Evolutionary conservation across 2,888 invertebrate genomes (phyloP), one percentile per base, ranked within the genome.

Genomic region (Epiblema foenella): DNA sequence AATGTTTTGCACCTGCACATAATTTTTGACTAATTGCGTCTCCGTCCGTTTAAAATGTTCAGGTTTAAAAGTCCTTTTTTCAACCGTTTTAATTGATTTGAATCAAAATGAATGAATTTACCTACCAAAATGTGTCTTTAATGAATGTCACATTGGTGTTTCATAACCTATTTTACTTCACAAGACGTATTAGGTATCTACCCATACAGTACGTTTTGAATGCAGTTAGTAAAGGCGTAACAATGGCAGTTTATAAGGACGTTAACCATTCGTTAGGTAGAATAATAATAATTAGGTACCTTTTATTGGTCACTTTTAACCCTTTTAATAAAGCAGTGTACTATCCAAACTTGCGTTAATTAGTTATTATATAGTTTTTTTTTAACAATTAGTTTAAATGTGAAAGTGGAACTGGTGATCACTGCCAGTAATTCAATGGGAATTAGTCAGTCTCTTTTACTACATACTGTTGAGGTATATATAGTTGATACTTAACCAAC

Each of bases 141-240:
- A 81, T 78, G 78, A 83, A 83, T 79, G 82, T 84, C 81, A 81
- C 81, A 79, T 83, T 84, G 81, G 78, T 70, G 70, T 66, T 73
- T 62, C 66, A 66, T 54, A 54, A 24, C 24, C 4, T 24, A 24
- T 24, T 24, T 24, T 24, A 3, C 4, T 24, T 69, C 29, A n/a
- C n/a, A n/a, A n/a, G n/a, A n/a, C n/a, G n/a, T n/a, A n/a, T n/a
- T 68, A 71, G 11, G 12, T 52, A 52, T 10, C 11, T 52, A 52
- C 5, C 11, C 2, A 39, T 42, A 42, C 42, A 7, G 46, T 15
- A 46, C 42, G 42, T n/a, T 4, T n/a, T n/a, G 7, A n/a, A n/a
- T n/a, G n/a, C n/a, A 46, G n/a, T 46, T 46, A 46, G 1, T n/a
- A 46, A 46, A 46, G n/a, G n/a, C 1, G 24, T 24, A 4, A 24